Evolutionary conservation across 1,140 invertebrate species (phyloP).

Genomic region (Megalonaias nervosa): DNA sequence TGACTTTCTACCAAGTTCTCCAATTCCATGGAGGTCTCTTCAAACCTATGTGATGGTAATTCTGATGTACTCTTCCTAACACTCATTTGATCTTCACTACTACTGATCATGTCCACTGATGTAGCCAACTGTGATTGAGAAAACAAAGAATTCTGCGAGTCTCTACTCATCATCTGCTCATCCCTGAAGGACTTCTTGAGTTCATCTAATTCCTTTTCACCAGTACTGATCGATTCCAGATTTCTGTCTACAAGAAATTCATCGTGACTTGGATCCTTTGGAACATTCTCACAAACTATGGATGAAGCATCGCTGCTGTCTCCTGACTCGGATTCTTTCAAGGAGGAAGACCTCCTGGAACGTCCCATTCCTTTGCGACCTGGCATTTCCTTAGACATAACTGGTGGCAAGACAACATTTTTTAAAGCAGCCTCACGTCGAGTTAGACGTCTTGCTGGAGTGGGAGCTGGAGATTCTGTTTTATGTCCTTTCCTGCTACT

Average conservation of each 20-base stretch:
- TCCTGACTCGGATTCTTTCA: background rate
- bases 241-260: background rate
- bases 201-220: conserved; percentile 29
- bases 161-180: background rate
- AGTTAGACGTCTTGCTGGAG: conserved; percentile 15
- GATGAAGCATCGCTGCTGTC: conserved; percentile 7
- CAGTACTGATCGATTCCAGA: background rate
- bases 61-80: background rate
- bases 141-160: background rate
- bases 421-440: conserved; percentile 24
- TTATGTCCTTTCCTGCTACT: background rate
- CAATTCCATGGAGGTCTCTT: no score
- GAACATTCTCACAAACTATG: conserved; percentile 17
- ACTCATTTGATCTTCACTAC: background rate
- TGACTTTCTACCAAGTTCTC: no score
- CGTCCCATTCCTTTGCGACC: conserved; percentile 4
- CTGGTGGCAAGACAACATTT: conserved; percentile 26
- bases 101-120: background rate
- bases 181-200: conserved; percentile 11
- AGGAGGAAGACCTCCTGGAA: background rate
- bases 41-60: background rate
- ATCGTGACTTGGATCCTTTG: background rate
- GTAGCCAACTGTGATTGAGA: background rate
- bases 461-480: background rate
- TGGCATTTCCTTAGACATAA: conserved; percentile 29